Evolutionary conservation across 53 echinoderm and acorn worm genomes (phyloP), one percentile per base, ranked within the genome.

Genomic region (Paracentrotus lividus): DNA sequence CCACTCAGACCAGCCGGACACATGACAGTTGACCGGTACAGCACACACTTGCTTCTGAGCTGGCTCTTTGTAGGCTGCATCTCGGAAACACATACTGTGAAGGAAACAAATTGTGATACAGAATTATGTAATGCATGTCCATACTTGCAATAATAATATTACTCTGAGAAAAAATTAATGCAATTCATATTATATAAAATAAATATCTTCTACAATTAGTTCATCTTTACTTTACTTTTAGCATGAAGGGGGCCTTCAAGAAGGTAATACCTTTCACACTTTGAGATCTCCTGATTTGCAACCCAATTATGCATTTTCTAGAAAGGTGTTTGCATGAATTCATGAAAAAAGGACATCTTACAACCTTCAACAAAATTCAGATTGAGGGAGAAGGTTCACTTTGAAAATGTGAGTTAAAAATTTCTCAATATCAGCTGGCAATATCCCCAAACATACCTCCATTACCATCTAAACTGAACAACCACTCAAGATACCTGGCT

Each of bases 1-100:
- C 96, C 97, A 96, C 54, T 91, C 85, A 44, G 93, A 93, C 96
- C 97, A 97, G 16, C 94, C 92, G 13, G 97, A 95, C 49, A 96
- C 95, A 34, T 88, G 72, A 67, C 99, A 98, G 95, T 97, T 94
- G 18, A 91, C 95, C 33, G 97, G 90, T 14, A 97, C 90, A 59
- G 95, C 85, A 42, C 99, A 98, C 15, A 96, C 93, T 85, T 96
- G 94, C 86, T 94, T 90, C 84, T 77, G 61, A 58, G 93, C 67
- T 15, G 96, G 97, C 69, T 94, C 49, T 33, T 92, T 57, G 68
- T 69, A 89, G 84, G 43, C 69, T 33, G 81, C 88, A 64, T 94
- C 93, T 54, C 93, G 96, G 84, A 88, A 96, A 91, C 96, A 96
- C 29, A 72, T 40, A 40, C 72, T 72, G 72, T 72, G 38, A 32